Conservation (phyloP, 2,888 invertebrate species). For the Meloe dianella region DNA sequence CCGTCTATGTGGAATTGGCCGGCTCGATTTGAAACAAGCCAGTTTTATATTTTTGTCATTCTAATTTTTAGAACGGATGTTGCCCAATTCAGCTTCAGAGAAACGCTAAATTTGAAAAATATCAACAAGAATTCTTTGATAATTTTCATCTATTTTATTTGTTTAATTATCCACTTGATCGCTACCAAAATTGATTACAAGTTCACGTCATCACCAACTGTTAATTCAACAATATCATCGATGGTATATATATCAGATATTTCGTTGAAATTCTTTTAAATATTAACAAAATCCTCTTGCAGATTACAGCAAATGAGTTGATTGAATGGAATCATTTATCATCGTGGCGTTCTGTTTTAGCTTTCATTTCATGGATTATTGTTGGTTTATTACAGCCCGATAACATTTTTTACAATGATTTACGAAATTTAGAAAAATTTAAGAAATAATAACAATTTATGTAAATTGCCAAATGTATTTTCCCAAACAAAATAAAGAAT, state of each 20-base stretch:
- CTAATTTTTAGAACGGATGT: slow-evolving; percentile 54
- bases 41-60: slow-evolving; percentile 9
- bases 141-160: slow-evolving; percentile 50
- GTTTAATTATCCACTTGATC: slow-evolving; percentile 53
- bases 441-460: background rate
- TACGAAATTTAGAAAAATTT: slow-evolving; percentile 54
- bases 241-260: slow-evolving; percentile 35
- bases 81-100: slow-evolving; percentile 48
- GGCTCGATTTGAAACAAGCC: no score
- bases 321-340: slow-evolving; percentile 69
- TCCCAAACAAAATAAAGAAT: slow-evolving; percentile 40
- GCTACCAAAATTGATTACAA: slow-evolving; percentile 54
- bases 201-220: slow-evolving; percentile 47
- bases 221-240: slow-evolving; percentile 40
- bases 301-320: slow-evolving; percentile 64
- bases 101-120: slow-evolving; percentile 47
- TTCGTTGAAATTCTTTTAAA: background rate
- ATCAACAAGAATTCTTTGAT: slow-evolving; percentile 50
- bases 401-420: slow-evolving; percentile 62
- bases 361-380: slow-evolving; percentile 65
- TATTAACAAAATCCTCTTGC: slow-evolving; percentile 44
- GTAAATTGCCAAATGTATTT: slow-evolving; percentile 38
- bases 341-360: slow-evolving; percentile 66
- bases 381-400: slow-evolving; percentile 64
- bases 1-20: background rate